phyloP scores from a whole-genome alignment of 1,140 invertebrate genomes.

The Manduca sexta region DNA sequence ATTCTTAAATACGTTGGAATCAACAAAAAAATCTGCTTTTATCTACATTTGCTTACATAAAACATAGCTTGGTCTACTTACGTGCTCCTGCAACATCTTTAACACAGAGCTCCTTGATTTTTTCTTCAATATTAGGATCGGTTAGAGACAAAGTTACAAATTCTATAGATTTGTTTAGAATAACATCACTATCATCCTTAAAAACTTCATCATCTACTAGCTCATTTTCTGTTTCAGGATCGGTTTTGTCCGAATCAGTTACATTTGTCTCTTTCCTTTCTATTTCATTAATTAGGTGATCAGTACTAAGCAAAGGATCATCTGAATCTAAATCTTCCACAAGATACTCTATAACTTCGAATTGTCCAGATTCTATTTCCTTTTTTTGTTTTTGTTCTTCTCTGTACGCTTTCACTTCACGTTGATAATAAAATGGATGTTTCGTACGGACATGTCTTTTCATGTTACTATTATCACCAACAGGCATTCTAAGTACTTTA shows the following conservation, averaged over 20 bases:
- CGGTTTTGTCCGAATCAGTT: too few relatives aligned
- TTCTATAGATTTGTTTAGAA: too few relatives aligned
- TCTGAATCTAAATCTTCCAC: slow-evolving; percentile 1
- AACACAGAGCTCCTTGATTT: neutral
- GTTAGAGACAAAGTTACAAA: too few relatives aligned
- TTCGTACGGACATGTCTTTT: neutral
- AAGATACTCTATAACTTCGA: neutral
- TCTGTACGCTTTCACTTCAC: neutral
- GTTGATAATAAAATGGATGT: neutral
- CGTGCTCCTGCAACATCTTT: neutral
- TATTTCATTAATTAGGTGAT: neutral
- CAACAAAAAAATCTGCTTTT: too few relatives aligned
- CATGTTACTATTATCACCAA: slow-evolving; percentile 1
- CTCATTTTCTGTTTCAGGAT: too few relatives aligned
- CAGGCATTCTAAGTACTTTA: neutral
- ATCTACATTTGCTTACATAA: too few relatives aligned
- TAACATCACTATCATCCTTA: too few relatives aligned
- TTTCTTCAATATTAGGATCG: neutral
- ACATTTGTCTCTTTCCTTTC: neutral
- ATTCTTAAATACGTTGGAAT: too few relatives aligned
- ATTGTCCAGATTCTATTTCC: too few relatives aligned
- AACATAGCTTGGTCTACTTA: too few relatives aligned
- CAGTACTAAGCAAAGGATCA: neutral
- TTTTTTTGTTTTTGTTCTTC: neutral
- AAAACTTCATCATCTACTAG: too few relatives aligned